phyloP scores from a whole-genome alignment of 2,888 invertebrate genomes.

The Cryptocephalus moraei region DNA sequence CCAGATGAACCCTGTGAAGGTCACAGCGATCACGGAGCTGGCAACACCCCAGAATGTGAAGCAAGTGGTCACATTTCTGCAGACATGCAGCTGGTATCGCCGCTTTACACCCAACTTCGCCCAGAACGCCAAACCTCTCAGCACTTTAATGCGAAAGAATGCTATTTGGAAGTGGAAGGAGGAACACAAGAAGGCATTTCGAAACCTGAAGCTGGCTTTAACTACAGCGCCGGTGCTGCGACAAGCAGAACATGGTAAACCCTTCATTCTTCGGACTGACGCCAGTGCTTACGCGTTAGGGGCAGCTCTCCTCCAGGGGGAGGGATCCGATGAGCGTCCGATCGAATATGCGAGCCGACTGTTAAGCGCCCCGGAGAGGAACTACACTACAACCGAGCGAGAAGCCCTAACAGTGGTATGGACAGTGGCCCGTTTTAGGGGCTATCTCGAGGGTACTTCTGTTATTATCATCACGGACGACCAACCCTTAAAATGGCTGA shows the following conservation, averaged over 20 bases:
- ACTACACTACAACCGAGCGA: conserved; percentile 16
- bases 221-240: conserved; percentile 15
- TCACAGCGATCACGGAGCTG: no score
- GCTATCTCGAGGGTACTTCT: no score
- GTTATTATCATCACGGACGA: conserved; percentile 35
- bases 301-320: conserved; percentile 15
- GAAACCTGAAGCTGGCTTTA: conserved; percentile 9
- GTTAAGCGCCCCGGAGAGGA: conserved; percentile 11
- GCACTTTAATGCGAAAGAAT: conserved; percentile 9
- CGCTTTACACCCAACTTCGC: conserved; percentile 12
- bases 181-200: conserved; percentile 9
- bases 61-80: no score
- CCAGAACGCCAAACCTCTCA: conserved; percentile 9
- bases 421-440: conserved; percentile 30
- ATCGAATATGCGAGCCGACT: no score
- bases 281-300: conserved; percentile 17
- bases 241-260: conserved; percentile 13
- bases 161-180: conserved; percentile 6
- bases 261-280: conserved; percentile 18
- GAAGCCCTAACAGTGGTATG: conserved; percentile 19
- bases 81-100: conserved; percentile 15
- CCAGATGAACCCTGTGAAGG: no score
- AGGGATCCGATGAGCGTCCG: conserved; percentile 5
- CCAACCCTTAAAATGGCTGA: conserved; percentile 37
- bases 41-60: no score